Base-by-base conservation (phyloP, 2,113 vertebrate genomes). In the Corydoras maculifer region DNA sequence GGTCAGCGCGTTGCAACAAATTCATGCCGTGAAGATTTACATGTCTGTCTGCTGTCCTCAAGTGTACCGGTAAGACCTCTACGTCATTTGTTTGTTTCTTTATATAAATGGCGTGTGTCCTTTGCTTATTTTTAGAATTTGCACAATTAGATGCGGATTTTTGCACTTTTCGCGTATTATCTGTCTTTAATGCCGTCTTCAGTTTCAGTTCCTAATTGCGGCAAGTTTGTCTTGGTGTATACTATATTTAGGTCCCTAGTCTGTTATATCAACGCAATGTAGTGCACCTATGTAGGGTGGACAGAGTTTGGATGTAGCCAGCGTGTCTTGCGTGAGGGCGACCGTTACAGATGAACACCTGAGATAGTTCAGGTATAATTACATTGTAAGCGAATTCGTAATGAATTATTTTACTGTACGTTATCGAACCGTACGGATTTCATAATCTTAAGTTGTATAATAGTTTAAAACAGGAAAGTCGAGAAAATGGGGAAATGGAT, bases 41-140 rank as follows among this genome's bases (percentile, higher is more conserved):
- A 74, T 74, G 72, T 62, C 72, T 62, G 32, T 35, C 12, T 57
- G 32, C 58, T 74, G 58, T 62, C 65, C 72, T 74, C 72, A 68
- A 43, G 50, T 74, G 49, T 62, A 74, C 58, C 50, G 35, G 72
- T 74, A 62, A 62, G 65, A 18, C 15, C 5, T 5, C 12, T 72
- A 1, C 6, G 13, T 57, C 12, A 10, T 54, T 62, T 53, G 25
- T 15, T 48, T 4, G 57, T 60, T 8, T 3, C 43, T n/a, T 14
- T 5, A 14, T 43, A 43, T 43, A 43, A 43, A 4, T 43, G 7
- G 7, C 35, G 7, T 43, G 7, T 43, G 35, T 43, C 35, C 35
- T 11, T 54, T 54, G 4, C 10, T 14, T 25, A 25, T 53, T 11
- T 59, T 9, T 1, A 9, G 7, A 18, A 3, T 0, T 7, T 2